Percentiles rank a stretch among this genome's conserved stretches.
Conservation (phyloP, 2,888 invertebrate species). For the Lasioglossum leucozonium region DNA sequence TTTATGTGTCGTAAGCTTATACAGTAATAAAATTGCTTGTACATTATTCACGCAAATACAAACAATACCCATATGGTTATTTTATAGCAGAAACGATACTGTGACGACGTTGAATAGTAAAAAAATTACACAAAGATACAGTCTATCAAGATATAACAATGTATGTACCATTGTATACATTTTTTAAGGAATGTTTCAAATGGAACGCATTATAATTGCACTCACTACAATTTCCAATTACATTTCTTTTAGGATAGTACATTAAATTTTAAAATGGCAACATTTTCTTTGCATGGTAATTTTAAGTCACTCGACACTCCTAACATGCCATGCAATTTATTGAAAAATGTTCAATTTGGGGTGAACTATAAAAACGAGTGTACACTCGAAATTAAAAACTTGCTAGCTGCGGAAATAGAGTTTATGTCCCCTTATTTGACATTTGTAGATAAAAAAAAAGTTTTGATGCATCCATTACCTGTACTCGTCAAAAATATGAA, state of each 20-base stretch:
- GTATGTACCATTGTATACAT: conserved; percentile 76
- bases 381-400: conserved; percentile 79
- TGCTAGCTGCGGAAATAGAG: conserved; percentile 82
- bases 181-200: conserved; percentile 23
- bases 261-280: conserved; percentile 84
- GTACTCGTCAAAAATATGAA: conserved; percentile 86
- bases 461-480: conserved; percentile 86
- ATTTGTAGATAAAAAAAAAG: conserved; percentile 83
- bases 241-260: conserved; percentile 78
- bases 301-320: conserved; percentile 81
- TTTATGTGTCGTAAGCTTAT: conserved; percentile 88
- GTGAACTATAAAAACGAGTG: conserved; percentile 82
- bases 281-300: conserved; percentile 83
- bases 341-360: conserved; percentile 83
- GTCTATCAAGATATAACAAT: conserved; percentile 81
- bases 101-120: conserved; percentile 82
- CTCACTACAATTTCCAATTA: not conserved
- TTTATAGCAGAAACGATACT: conserved; percentile 85
- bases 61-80: conserved; percentile 81
- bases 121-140: conserved; percentile 84
- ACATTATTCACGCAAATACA: conserved; percentile 71
- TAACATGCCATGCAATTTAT: conserved; percentile 77
- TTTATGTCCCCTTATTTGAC: conserved; percentile 87
- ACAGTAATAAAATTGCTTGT: conserved; percentile 82
- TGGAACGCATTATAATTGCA: not conserved